Evolutionary conservation across 2,113 vertebrate species (phyloP).

Genomic region (Daubentonia madagascariensis): DNA sequence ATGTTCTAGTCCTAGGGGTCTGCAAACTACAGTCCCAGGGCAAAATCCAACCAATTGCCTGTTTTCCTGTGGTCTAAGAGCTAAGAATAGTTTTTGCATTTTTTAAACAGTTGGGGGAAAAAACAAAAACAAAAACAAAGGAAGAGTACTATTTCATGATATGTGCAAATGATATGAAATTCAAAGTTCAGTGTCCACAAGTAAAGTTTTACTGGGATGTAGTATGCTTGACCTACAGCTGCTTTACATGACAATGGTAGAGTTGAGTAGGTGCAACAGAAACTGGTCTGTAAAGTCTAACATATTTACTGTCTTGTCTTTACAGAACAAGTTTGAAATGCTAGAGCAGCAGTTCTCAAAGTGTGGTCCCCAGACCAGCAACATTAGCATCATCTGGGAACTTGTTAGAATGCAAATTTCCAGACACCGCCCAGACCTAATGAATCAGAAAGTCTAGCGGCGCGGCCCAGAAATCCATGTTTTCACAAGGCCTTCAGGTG

Average conservation of each 20-base stretch:
- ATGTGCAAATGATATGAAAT: not conserved
- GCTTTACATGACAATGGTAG: not conserved
- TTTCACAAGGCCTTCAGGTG: fast-evolving
- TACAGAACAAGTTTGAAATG: not conserved
- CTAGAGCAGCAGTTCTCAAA: not conserved
- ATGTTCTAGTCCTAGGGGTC: not conserved
- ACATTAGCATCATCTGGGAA: not conserved
- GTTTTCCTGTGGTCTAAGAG: not conserved
- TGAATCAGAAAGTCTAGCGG: not conserved
- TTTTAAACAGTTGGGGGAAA: not conserved
- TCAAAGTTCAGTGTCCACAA: not conserved
- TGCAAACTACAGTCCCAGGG: fast-evolving
- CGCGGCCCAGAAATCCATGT: not conserved
- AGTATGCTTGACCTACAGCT: fast-evolving
- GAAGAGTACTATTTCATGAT: not conserved
- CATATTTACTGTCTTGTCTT: not conserved
- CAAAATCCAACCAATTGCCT: not conserved
- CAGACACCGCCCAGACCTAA: not conserved
- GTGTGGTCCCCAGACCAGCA: too few species aligned
- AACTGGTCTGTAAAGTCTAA: not conserved
- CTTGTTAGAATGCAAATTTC: not conserved
- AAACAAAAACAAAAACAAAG: not conserved
- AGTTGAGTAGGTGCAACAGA: not conserved
- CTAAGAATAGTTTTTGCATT: not conserved
- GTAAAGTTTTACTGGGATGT: not conserved